Base-by-base conservation (phyloP, 2,113 vertebrate genomes). In the Nannospalax galili region DNA sequence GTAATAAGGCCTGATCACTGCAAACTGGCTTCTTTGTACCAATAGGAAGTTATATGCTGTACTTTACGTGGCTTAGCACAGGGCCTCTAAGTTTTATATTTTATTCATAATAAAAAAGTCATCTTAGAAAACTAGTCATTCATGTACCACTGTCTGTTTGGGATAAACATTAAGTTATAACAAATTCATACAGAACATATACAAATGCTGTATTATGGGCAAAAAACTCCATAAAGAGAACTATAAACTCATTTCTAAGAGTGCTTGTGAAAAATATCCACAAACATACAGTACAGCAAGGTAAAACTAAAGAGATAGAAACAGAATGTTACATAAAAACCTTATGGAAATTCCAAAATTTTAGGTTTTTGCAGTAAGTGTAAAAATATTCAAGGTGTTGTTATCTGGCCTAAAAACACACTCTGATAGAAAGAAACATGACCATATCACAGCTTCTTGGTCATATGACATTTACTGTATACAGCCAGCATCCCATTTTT, bases 1-100 rank as follows among this genome's bases (percentile, higher is more conserved):
- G 98, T 98, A 98, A 98, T 96, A n/a, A 12, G 15, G 97, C 93
- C 98, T 40, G 0, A 93, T 91, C 75, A 67, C 96, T 98, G 97
- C 96, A 67, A 95, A 97, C 75, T 81, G 94, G 95, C 95, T 96
- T 93, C 2, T 10, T 1, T 85, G 95, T 97, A 97, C 96, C 92
- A 81, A 40, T 24, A 52, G 0, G 8, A 95, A 96, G 87, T 69
- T 28, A 4, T 0, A 92, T 78, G 73, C 73, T 90, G 48, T 86
- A 74, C 77, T 92, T 88, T 88, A 78, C 90, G 62, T 4, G 0
- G 56, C 69, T 95, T 93, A 75, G 88, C 3, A 14, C 75, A 93
- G 96, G 97, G 93, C 32, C 28, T 80, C 91, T 14, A 0, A 12
- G 52, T 95, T 94, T 92, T 67, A 35, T 64, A 78, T 52, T 12